Base-by-base conservation (phyloP, 2,113 vertebrate species). In the Syrmaticus mikado region DNA sequence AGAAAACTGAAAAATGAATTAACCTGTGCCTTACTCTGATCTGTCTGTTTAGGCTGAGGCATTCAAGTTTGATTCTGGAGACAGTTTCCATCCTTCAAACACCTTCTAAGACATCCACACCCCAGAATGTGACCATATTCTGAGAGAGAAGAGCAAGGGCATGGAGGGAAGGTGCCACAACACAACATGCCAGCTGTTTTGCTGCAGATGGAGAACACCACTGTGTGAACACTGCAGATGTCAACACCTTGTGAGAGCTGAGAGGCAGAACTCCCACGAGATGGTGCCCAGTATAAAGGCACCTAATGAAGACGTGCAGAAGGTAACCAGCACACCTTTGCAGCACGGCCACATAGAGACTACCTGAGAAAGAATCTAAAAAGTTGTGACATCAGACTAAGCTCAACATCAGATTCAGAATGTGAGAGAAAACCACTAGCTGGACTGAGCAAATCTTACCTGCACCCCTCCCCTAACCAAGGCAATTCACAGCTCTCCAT, bases 401-500 rank as follows among this genome's bases (percentile, higher is more conserved):
- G 45, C 60, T 77, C 65, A 30, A 21, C 30, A 13, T 38, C 34
- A 50, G 52, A 38, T 32, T 18, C 50, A 11, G 38, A 73, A 30
- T 8, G 10, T 2, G 9, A 40, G 21, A 74, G 12, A 45, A 68
- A 57, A 27, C 12, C 0, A 0, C 50, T 15, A 27, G 12, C 0
- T 30, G 16, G 52, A 15, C 53, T 21, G 25, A 67, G 61, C 18
- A 43, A 50, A 46, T 61, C n/a, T 4, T 22, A 36, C 21, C 38
- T 28, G 38, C 32, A 66, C 32, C 38, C 60, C 38, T 53, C 40
- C 46, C 45, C 25, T 60, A 61, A 13, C 28, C 65, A 48, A 24
- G 12, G 60, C 25, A 48, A 46, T 50, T n/a, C 41, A 28, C n/a
- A 67, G 53, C 40, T 24, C 72, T 28, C 27, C 21, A 38, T 14